Base-by-base conservation (phyloP, 2,797 vertebrate species). In the Apogon hyalosoma region DNA sequence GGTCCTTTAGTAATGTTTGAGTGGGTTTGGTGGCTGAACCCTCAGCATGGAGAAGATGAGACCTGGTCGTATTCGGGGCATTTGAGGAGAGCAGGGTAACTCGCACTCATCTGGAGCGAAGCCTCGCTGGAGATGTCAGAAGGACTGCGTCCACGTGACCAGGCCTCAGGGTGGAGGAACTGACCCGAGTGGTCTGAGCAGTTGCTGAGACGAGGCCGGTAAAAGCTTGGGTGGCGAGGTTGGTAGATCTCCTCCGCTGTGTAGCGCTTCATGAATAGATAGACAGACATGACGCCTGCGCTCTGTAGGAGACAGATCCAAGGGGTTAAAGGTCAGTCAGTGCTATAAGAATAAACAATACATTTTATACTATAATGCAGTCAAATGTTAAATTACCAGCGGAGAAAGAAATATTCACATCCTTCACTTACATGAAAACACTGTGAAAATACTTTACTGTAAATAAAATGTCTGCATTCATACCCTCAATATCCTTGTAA, bases 231-330 rank as follows among this genome's bases (percentile, higher is more conserved):
- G 63, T 86, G 90, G 8, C 93, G 95, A 0, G 95, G 94, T 21
- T 95, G 89, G 88, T 95, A 96, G 43, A 94, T 82, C 72, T 96
- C 95, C 86, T 96, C 95, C 0, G 95, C 95, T 0, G 95, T 76
- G 80, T 92, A 90, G 24, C 90, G 89, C 70, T 96, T 96, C 96
- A 96, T 97, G 90, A 97, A 97, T 64, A 97, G 92, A 87, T 97
- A 96, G 42, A 97, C 95, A 0, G 96, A 96, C 95, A 96, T 96
- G 81, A 97, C 96, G 0, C 96, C 96, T 0, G 96, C 96, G 0
- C 94, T 95, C 96, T 96, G 91, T 2, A 62, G 13, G 19, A 45
- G 14, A 31, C 13, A 21, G 6, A 63, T 4, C 14, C 36, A 49
- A 7, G 1, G 24, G 2, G 58, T 6, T 8, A 1, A 24, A 51